Conservation (phyloP, 2,797 vertebrate species). For the Pipistrellus nathusii region DNA sequence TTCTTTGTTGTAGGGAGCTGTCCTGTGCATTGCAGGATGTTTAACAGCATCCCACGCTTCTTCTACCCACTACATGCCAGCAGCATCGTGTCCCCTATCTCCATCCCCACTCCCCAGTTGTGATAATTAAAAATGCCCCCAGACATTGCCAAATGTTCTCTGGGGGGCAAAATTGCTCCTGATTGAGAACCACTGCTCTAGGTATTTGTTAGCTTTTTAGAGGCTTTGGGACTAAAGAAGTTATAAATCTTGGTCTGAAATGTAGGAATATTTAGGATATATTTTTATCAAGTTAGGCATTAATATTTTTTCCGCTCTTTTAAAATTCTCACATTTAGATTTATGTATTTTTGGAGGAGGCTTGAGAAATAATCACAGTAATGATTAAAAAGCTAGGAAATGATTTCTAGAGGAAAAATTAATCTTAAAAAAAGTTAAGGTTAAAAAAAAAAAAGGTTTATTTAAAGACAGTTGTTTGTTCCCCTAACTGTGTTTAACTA, state of each 20-base stretch:
- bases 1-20: neutral
- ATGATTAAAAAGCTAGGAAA: slow-evolving; percentile 48
- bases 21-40: neutral
- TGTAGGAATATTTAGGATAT: slow-evolving; percentile 26
- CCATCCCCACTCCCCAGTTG: neutral
- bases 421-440: slow-evolving; percentile 6
- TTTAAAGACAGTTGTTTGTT: slow-evolving; percentile 34
- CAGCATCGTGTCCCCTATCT: neutral
- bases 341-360: slow-evolving; percentile 38
- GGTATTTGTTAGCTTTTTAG: slow-evolving; percentile 12
- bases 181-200: neutral
- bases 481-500: slow-evolving; percentile 42
- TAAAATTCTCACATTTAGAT: slow-evolving; percentile 46
- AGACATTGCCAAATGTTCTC: slow-evolving; percentile 6
- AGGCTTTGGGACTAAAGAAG: slow-evolving; percentile 23
- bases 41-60: neutral
- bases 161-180: neutral
- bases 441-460: neutral
- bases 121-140: slow-evolving; percentile 21
- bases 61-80: neutral
- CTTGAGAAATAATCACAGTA: slow-evolving; percentile 32
- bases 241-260: slow-evolving; percentile 27
- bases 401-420: slow-evolving; percentile 42
- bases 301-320: neutral
- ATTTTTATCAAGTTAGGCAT: slow-evolving; percentile 39